phyloP scores from a whole-genome alignment of 2,113 vertebrate species.

The Hippocampus zosterae region DNA sequence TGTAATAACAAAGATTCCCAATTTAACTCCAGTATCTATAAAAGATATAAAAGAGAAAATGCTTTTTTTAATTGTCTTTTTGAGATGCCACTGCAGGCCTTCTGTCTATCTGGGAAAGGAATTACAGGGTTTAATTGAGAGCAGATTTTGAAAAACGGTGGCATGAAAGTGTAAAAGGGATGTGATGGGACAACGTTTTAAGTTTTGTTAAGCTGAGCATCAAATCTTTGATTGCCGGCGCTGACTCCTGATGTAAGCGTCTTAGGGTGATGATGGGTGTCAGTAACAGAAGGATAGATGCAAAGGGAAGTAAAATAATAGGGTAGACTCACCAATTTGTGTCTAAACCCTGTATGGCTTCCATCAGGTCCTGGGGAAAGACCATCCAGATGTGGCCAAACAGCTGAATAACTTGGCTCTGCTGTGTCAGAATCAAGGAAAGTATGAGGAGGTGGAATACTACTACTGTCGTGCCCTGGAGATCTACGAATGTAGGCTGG shows the following conservation, averaged over 20 bases:
- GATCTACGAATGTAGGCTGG: constrained; percentile 91
- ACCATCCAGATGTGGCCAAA: constrained; percentile 97
- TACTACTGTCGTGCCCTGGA: constrained; percentile 94
- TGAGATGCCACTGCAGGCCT: constrained; percentile 4
- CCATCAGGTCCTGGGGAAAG: constrained; percentile 86
- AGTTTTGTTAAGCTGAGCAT: constrained; percentile 36
- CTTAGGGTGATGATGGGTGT: neutral
- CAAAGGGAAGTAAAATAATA: neutral
- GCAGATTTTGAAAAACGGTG: constrained; percentile 42
- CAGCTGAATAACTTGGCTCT: constrained; percentile 97
- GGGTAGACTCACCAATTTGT: neutral
- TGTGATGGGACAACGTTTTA: constrained; percentile 6
- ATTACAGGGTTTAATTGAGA: constrained; percentile 52
- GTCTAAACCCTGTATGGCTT: constrained; percentile 11
- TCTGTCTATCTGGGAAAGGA: constrained; percentile 7
- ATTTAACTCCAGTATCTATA: constrained; percentile 26
- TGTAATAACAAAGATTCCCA: constrained; percentile 29
- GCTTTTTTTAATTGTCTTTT: too few relatives aligned
- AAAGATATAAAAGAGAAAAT: constrained; percentile 24
- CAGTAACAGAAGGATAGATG: constrained; percentile 3
- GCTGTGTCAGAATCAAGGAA: constrained; percentile 97
- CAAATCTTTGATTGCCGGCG: too few relatives aligned
- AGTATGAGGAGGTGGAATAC: constrained; percentile 96
- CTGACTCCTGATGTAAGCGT: too few relatives aligned
- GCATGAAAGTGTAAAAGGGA: neutral